phyloP scores from a whole-genome alignment of 2,888 invertebrate species.

The Drosophila kuntzei region DNA sequence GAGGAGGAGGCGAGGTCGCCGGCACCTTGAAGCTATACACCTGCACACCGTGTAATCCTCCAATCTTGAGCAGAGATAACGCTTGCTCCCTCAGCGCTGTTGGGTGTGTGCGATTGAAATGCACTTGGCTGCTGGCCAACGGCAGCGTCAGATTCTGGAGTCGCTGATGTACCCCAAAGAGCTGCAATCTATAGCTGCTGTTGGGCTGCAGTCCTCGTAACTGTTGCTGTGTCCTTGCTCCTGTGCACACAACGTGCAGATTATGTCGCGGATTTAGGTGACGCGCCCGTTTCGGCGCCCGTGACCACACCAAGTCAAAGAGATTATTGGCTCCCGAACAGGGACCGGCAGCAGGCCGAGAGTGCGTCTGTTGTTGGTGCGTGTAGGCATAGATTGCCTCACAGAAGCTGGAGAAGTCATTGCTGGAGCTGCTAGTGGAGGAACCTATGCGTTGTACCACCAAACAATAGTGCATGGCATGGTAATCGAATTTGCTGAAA shows the following conservation, averaged over 20 bases:
- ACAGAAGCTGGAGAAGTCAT: slow-evolving; percentile 69
- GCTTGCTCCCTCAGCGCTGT: slow-evolving; percentile 86
- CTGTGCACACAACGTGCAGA: slow-evolving; percentile 83
- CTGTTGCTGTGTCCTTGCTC: slow-evolving; percentile 83
- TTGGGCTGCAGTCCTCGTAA: slow-evolving; percentile 81
- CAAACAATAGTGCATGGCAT: slow-evolving; percentile 85
- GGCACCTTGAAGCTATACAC: slow-evolving; percentile 87
- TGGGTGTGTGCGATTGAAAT: slow-evolving; percentile 85
- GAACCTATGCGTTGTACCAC: slow-evolving; percentile 78
- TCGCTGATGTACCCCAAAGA: slow-evolving; percentile 84
- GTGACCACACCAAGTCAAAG: slow-evolving; percentile 80
- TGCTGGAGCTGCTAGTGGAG: slow-evolving; percentile 8
- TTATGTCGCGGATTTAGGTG: slow-evolving; percentile 74
- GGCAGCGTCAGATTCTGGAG: slow-evolving; percentile 84
- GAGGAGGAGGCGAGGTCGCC: slow-evolving; percentile 29
- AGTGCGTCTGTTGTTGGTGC: slow-evolving; percentile 39
- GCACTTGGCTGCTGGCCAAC: slow-evolving; percentile 77
- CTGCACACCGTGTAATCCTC: slow-evolving; percentile 86
- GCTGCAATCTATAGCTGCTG: slow-evolving; percentile 83
- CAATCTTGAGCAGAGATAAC: slow-evolving; percentile 86
- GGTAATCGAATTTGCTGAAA: slow-evolving; percentile 84
- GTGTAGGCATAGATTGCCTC: slow-evolving; percentile 65
- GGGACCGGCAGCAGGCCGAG: slow-evolving; percentile 12
- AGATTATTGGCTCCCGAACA: slow-evolving; percentile 57
- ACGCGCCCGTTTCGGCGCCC: slow-evolving; percentile 76